These are phyloP conservation scores for Vireo altiloquus DNA, from an alignment of 2,113 vertebrate genomes.

Conservation along the genomic window DNA sequence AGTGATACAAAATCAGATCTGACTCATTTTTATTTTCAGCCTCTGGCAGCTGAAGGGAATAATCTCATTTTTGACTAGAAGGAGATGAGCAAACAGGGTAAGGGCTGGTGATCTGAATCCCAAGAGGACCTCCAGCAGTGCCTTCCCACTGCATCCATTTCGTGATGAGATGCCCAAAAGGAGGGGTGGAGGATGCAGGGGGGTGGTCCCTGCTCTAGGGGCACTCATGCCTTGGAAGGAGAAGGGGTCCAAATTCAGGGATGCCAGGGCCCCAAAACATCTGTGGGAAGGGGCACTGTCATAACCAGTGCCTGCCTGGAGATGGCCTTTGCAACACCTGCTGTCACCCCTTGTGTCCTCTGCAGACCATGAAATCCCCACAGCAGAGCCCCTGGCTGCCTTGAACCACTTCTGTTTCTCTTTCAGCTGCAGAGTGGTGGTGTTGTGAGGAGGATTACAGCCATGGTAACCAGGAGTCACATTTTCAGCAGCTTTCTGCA, in stretches of 20 bases:
- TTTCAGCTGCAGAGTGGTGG: accelerated
- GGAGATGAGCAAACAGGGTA: background rate
- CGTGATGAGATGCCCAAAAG: background rate
- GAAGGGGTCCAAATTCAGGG: background rate
- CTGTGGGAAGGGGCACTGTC: background rate
- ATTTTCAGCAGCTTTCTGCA: background rate
- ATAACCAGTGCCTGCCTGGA: background rate
- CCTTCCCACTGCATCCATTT: background rate
- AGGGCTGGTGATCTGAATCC: background rate
- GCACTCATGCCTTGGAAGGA: background rate
- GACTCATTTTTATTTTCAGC: background rate
- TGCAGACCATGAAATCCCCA: background rate
- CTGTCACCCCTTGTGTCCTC: background rate
- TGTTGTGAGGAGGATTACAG: background rate
- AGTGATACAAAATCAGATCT: conserved; percentile 18
- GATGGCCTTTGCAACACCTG: background rate
- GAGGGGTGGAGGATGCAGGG: background rate
- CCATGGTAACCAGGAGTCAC: background rate
- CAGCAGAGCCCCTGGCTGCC: background rate
- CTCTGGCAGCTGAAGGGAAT: background rate
- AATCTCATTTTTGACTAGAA: background rate
- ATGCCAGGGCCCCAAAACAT: background rate
- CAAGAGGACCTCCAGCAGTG: background rate
- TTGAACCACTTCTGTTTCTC: background rate
- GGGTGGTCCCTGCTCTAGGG: background rate